Percentiles rank a stretch among this genome's conserved stretches.
These are phyloP conservation scores for Drosophila kuntzei DNA, from an alignment of 2,888 invertebrate genomes.

Conservation along the genomic window DNA sequence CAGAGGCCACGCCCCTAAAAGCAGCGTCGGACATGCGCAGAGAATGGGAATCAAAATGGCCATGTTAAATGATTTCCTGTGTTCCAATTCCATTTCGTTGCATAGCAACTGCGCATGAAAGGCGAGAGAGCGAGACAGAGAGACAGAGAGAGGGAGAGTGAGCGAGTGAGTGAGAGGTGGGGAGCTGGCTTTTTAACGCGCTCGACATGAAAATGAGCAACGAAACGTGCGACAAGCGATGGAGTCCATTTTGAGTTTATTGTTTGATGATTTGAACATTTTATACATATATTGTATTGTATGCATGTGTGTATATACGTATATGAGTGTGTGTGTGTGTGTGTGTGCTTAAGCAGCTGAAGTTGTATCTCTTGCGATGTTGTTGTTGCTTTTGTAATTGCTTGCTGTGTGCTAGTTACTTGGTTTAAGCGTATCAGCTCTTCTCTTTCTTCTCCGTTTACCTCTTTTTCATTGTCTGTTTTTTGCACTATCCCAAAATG, in stretches of 20 bases:
- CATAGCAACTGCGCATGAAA: constrained; percentile 54
- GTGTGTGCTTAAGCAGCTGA: constrained; percentile 47
- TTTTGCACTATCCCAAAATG: constrained; percentile 26
- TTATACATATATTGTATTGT: constrained; percentile 64
- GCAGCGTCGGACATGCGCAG: constrained; percentile 65
- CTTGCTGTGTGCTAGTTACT: constrained; percentile 64
- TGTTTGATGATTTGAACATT: constrained; percentile 86
- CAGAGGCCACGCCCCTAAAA: constrained; percentile 56
- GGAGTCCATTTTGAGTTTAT: constrained; percentile 86
- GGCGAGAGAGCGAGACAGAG: constrained; percentile 17
- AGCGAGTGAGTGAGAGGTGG: constrained; percentile 38
- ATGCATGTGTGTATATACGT: constrained; percentile 24
- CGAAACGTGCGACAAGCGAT: constrained; percentile 83
- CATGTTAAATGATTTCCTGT: constrained; percentile 29
- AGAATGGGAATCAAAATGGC: constrained; percentile 61
- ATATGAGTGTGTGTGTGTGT: constrained; percentile 21
- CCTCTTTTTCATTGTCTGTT: background rate
- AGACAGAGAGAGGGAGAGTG: constrained; percentile 7
- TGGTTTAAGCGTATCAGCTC: constrained; percentile 34
- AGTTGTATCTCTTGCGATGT: constrained; percentile 56
- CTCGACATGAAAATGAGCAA: constrained; percentile 83
- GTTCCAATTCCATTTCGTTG: constrained; percentile 63
- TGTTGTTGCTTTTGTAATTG: constrained; percentile 61
- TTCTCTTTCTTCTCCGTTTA: background rate
- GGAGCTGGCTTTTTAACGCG: constrained; percentile 74